These are phyloP conservation scores for Zaprionus capensis DNA, from an alignment of 1,140 invertebrate genomes.

Conservation along the genomic window DNA sequence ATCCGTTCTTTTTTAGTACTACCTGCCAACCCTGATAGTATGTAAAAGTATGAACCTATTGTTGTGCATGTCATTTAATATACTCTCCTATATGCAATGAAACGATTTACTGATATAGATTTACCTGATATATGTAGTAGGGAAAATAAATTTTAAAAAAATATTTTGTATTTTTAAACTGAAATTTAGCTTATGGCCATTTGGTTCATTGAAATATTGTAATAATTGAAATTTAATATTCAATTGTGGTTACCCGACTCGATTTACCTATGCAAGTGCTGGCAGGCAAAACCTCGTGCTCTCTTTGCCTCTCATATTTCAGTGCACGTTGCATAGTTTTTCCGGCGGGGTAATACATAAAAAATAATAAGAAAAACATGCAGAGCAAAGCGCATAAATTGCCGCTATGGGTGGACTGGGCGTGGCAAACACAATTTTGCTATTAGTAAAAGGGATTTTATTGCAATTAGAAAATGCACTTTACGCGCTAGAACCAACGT, in stretches of 20 bases:
- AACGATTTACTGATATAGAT: too few relatives aligned
- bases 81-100: too few relatives aligned
- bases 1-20: too few relatives aligned
- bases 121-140: too few relatives aligned
- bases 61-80: too few relatives aligned
- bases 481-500: constrained; percentile 13
- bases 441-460: constrained; percentile 75
- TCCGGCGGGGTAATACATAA: constrained; percentile 13
- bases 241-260: not conserved
- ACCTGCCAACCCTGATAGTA: too few relatives aligned
- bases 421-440: constrained; percentile 74
- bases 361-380: constrained; percentile 39
- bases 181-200: not conserved
- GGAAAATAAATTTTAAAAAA: not conserved
- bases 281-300: not conserved
- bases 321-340: not conserved
- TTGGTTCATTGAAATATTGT: not conserved
- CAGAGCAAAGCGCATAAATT: constrained; percentile 64
- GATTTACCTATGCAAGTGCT: not conserved
- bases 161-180: not conserved
- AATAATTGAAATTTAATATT: constrained; percentile 4
- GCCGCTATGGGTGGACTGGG: constrained; percentile 21
- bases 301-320: not conserved
- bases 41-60: too few relatives aligned
- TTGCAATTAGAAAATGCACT: constrained; percentile 82